Conservation (phyloP, 2,113 vertebrate species). For the Pleuronectes platessa region DNA sequence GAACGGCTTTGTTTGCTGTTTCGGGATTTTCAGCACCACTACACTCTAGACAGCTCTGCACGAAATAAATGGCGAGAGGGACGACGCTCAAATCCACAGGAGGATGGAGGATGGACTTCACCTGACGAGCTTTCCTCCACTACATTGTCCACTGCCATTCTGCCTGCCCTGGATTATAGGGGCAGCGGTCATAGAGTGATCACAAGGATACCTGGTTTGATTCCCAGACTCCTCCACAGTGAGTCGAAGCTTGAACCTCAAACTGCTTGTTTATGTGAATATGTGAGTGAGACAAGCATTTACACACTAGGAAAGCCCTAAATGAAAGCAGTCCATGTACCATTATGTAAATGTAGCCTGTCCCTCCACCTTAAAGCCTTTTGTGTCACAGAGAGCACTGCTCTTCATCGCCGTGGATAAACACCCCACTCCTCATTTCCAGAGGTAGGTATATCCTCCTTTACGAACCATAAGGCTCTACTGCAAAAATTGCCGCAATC, state of each 20-base stretch:
- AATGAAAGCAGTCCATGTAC: not conserved
- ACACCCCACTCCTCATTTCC: not conserved
- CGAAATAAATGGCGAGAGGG: conserved; percentile 22
- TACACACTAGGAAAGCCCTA: too few species aligned
- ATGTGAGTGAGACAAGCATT: too few species aligned
- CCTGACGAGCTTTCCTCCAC: not conserved
- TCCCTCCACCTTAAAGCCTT: not conserved
- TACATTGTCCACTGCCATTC: not conserved
- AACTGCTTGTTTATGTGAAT: not conserved
- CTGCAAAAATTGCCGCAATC: too few species aligned
- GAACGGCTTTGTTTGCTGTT: conserved; percentile 20
- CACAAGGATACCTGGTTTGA: not conserved
- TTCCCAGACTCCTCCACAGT: not conserved
- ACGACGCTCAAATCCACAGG: not conserved
- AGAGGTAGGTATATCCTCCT: not conserved
- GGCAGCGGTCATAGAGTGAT: not conserved
- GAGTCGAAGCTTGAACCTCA: not conserved
- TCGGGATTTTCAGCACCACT: conserved; percentile 62
- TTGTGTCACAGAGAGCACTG: too few species aligned
- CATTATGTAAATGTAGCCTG: not conserved
- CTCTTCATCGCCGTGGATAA: too few species aligned
- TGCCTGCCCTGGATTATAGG: not conserved
- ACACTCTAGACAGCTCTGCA: conserved; percentile 56
- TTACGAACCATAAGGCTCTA: not conserved
- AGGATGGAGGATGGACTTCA: not conserved